These are phyloP conservation scores for Naja naja DNA, from an alignment of 2,113 vertebrate genomes.

Conservation along the genomic window DNA sequence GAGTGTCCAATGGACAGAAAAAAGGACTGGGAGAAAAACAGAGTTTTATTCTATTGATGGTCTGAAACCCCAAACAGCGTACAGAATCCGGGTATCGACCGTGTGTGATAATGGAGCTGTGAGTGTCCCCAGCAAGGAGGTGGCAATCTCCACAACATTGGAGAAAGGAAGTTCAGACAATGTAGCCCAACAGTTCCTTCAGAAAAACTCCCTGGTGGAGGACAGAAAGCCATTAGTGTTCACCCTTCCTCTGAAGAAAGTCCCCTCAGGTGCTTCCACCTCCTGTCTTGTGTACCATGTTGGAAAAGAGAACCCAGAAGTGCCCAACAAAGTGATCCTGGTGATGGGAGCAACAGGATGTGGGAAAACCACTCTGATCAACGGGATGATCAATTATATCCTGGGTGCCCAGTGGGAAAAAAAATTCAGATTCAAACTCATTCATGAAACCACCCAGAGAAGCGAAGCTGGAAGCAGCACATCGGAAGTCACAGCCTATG, in stretches of 20 bases:
- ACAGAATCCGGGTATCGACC: neutral
- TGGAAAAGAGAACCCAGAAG: neutral
- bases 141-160: neutral
- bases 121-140: neutral
- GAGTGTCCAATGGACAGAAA: neutral
- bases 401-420: no score
- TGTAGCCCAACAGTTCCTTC: neutral
- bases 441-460: no score
- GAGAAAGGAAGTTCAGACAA: neutral
- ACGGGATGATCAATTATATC: conserved; percentile 54
- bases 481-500: no score
- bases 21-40: neutral
- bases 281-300: neutral
- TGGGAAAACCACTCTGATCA: conserved; percentile 61
- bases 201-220: conserved; percentile 32
- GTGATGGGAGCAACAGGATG: conserved; percentile 58
- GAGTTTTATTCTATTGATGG: neutral
- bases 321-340: conserved; percentile 14
- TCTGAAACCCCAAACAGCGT: neutral
- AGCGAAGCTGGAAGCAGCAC: no score
- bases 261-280: no score
- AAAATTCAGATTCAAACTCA: no score
- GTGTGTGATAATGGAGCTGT: neutral
- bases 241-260: neutral
- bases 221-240: neutral